Base-by-base conservation (phyloP, 2,113 vertebrate genomes). In the Mugil cephalus region DNA sequence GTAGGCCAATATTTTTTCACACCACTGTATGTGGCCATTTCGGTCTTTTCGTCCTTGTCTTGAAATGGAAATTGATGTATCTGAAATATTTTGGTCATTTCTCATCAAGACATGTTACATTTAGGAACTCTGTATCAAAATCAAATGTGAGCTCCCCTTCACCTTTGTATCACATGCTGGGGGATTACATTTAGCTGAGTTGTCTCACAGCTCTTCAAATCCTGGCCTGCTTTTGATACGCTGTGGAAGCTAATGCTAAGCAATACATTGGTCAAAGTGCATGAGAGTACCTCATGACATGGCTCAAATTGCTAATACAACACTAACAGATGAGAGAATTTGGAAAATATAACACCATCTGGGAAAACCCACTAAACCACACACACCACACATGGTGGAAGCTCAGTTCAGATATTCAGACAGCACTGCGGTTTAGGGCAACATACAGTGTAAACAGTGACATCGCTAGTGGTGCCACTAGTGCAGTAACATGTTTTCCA, bases 281-380 rank as follows among this genome's bases (percentile, higher is more conserved):
- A 19, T n/a, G 10, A 56, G 5, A 24, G 45, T 55, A 51, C 8
- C 19, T 47, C 21, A 45, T 55, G 43, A 61, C 46, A 53, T 53
- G 50, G 54, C 50, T 35, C 39, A 51, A 19, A 34, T 56, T 36
- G 60, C 51, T 64, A 40, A 74, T 52, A 51, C 36, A 40, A 64
- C 43, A 51, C 36, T 7, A 72, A 47, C 47, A 62, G 19, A 52
- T 21, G 47, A 72, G 36, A 52, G 38, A 38, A 71, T 52, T 34
- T 50, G 34, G 46, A 54, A 42, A 40, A 45, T 43, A 15, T 30
- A 11, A 24, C 50, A 52, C 50, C 21, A 52, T 14, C 50, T 52
- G 54, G 48, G 24, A 30, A 30, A 62, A 42, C 34, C 21, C 38
- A 62, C 2, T 13, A 47, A 21, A 55, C 8, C 10, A 46, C 51